A percentile compares a stretch with the other conserved stretches of the same genome.
Evolutionary conservation across 2,888 invertebrate species (phyloP).

Genomic region (Netelia fuscicornis): DNA sequence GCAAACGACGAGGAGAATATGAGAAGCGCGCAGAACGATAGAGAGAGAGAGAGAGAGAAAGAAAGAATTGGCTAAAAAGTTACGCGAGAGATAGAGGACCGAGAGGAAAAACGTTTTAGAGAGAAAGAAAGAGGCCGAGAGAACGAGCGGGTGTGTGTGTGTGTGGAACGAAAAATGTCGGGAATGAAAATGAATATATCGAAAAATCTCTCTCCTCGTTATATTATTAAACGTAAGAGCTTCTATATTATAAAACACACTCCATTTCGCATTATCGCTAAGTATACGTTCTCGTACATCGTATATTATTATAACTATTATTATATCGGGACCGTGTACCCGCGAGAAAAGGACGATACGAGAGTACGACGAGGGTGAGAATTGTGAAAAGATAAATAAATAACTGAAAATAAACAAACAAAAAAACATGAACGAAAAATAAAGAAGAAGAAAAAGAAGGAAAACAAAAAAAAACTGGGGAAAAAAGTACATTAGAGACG

Average conservation of each 20-base stretch:
- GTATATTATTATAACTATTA: conserved; percentile 54
- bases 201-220: conserved; percentile 32
- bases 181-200: conserved; percentile 19
- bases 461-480: too few species aligned
- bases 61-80: conserved; percentile 7
- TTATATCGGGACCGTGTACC: conserved; percentile 2
- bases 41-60: too few species aligned
- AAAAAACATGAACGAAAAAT: not conserved
- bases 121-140: not conserved
- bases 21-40: not conserved
- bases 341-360: not conserved
- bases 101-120: conserved; percentile 32
- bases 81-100: conserved; percentile 16
- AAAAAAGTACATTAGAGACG: conserved; percentile 56
- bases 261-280: conserved; percentile 61
- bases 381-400: conserved; percentile 20
- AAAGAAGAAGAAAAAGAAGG: not conserved
- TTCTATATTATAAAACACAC: conserved; percentile 40
- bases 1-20: conserved; percentile 16
- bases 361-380: conserved; percentile 36
- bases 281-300: conserved; percentile 47
- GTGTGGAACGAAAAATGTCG: not conserved
- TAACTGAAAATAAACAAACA: not conserved
- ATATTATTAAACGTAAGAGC: conserved; percentile 7
- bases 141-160: not conserved